A percentile compares a stretch with the other conserved stretches of the same genome.
These are phyloP conservation scores for Podarcis lilfordi DNA, from an alignment of 2,797 vertebrate genomes.

Conservation along the genomic window DNA sequence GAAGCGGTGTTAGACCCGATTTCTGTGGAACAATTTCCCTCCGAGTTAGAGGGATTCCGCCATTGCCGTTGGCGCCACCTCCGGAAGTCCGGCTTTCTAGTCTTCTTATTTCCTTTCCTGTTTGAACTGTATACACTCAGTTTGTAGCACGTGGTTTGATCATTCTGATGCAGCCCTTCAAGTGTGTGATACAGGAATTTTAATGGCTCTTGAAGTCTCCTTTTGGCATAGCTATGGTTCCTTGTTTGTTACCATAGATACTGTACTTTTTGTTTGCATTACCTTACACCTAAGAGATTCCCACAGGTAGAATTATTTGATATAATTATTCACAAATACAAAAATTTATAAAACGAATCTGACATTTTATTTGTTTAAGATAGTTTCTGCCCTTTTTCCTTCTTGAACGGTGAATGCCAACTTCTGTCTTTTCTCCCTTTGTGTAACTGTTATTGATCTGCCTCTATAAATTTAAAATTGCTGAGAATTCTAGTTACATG, in stretches of 20 bases:
- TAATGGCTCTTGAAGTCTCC: not conserved
- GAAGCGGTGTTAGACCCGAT: too few species aligned
- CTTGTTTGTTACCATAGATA: conserved; percentile 60
- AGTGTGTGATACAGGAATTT: conserved; percentile 26
- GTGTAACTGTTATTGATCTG: not conserved
- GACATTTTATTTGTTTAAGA: conserved; percentile 18
- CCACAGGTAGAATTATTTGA: conserved; percentile 44
- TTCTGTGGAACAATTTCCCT: too few species aligned
- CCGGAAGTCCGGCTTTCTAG: not conserved
- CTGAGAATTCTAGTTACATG: not conserved
- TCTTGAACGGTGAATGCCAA: conserved; percentile 1
- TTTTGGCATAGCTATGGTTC: conserved; percentile 44
- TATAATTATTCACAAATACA: conserved; percentile 46
- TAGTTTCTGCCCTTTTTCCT: not conserved
- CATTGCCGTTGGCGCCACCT: too few species aligned
- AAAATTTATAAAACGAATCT: conserved; percentile 14
- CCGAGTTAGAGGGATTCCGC: too few species aligned
- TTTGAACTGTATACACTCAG: not conserved
- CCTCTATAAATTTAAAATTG: conserved; percentile 13
- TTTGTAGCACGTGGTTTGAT: conserved; percentile 29
- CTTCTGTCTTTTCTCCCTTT: not conserved
- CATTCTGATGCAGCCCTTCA: conserved; percentile 46
- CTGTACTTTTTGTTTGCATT: conserved; percentile 30
- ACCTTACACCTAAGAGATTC: conserved; percentile 40
- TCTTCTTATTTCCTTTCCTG: conserved; percentile 22